Conservation (phyloP, 2,888 invertebrate genomes). For the Macaria notata region DNA sequence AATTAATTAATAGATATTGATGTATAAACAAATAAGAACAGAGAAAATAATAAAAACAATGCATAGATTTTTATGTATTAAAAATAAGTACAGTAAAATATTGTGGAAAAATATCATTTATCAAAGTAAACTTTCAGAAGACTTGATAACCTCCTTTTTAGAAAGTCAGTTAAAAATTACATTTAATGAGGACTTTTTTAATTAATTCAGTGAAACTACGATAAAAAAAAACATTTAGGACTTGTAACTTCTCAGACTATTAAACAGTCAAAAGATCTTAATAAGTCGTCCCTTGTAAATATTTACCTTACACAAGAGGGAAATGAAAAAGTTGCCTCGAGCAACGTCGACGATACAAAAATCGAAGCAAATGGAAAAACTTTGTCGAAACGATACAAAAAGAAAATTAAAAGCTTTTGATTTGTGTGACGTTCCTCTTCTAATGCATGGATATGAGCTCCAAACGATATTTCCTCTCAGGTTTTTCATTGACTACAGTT, state of each 20-base stretch:
- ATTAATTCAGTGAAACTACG: background rate
- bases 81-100: no score
- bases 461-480: slow-evolving; percentile 8
- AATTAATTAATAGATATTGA: no score
- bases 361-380: slow-evolving; percentile 65
- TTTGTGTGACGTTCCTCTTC: slow-evolving; percentile 38
- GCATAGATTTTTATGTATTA: no score
- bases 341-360: slow-evolving; percentile 57
- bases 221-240: background rate
- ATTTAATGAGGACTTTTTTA: no score
- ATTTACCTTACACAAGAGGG: slow-evolving; percentile 34
- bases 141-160: no score
- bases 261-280: no score
- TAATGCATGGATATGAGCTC: slow-evolving; percentile 20
- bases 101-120: no score
- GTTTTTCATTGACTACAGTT: slow-evolving; percentile 11
- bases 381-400: slow-evolving; percentile 54
- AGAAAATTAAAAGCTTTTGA: slow-evolving; percentile 54
- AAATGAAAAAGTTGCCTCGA: slow-evolving; percentile 63
- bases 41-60: no score
- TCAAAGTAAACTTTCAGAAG: no score
- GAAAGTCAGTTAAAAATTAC: no score
- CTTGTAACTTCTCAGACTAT: no score
- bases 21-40: no score
- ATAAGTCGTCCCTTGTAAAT: background rate